Evolutionary conservation across 1,140 invertebrate species (phyloP).

Genomic region (Caenorhabditis briggsae): DNA sequence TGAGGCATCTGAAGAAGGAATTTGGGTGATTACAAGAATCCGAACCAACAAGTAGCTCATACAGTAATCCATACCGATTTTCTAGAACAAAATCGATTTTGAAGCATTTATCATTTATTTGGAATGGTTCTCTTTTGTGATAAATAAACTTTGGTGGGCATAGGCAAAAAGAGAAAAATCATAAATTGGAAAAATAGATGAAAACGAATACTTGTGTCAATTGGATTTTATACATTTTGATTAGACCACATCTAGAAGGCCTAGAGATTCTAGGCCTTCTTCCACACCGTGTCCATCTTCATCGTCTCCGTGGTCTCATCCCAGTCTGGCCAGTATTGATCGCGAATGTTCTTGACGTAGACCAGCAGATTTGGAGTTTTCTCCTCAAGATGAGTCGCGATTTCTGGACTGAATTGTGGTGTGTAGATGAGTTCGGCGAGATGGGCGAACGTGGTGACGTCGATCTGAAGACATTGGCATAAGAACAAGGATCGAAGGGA

Average conservation of each 20-base stretch:
- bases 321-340: slow-evolving; percentile 73
- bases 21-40: too few relatives aligned
- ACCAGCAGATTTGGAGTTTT: slow-evolving; percentile 67
- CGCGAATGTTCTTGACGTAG: slow-evolving; percentile 69
- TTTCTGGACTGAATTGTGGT: slow-evolving; percentile 65
- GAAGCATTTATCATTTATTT: background rate
- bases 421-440: slow-evolving; percentile 66
- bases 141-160: background rate
- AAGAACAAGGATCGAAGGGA: too few relatives aligned
- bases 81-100: background rate
- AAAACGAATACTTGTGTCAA: too few relatives aligned
- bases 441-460: slow-evolving; percentile 69
- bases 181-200: too few relatives aligned
- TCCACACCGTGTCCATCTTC: slow-evolving; percentile 65
- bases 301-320: slow-evolving; percentile 65
- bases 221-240: background rate
- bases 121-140: slow-evolving; percentile 48
- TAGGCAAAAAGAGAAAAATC: background rate
- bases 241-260: background rate
- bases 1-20: background rate
- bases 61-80: too few relatives aligned
- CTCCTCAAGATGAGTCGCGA: slow-evolving; percentile 67
- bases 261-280: background rate
- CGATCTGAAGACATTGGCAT: slow-evolving; percentile 63
- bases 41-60: too few relatives aligned